Evolutionary conservation across 2,888 invertebrate genomes (phyloP), one percentile per base, ranked within the genome.

Genomic region (Megastigmus dorsalis): DNA sequence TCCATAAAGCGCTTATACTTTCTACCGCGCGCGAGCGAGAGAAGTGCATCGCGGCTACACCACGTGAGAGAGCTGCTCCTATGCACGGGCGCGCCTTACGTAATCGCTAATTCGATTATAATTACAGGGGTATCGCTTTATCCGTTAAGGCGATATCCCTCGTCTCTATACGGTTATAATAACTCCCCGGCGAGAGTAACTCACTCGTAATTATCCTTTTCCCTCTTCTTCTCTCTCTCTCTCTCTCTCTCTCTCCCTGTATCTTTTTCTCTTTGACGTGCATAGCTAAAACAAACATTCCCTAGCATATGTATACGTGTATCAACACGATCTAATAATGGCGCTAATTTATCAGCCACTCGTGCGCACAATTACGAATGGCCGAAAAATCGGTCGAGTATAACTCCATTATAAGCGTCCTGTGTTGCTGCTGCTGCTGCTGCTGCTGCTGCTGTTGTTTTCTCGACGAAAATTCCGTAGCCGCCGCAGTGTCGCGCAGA

Each of bases 21-120:
- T 52, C 52, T 41, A 45, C 15, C 23, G n/a, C 41, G 43, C 45
- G 50, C n/a, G n/a, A n/a, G n/a, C n/a, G n/a, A n/a, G n/a, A n/a
- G n/a, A n/a, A n/a, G n/a, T n/a, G n/a, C n/a, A n/a, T n/a, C n/a
- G n/a, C n/a, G n/a, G n/a, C n/a, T n/a, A n/a, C n/a, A n/a, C n/a
- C n/a, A n/a, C n/a, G n/a, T n/a, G n/a, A n/a, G n/a, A n/a, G n/a
- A n/a, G n/a, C n/a, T n/a, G n/a, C n/a, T n/a, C n/a, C n/a, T n/a
- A n/a, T n/a, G n/a, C n/a, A n/a, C n/a, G n/a, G 10, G 41, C 9
- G 41, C 9, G 20, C 50, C 50, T 75, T 67, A 55, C 67, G 62
- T 67, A 71, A 67, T 62, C 66, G 41, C 55, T 71, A 75, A 75
- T 75, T 71, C 45, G 67, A 75, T 71, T 71, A 71, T 71, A 75